Evolutionary conservation across 1,140 invertebrate genomes (phyloP), one percentile per base, ranked within the genome.

Genomic region (Coelopa frigida): DNA sequence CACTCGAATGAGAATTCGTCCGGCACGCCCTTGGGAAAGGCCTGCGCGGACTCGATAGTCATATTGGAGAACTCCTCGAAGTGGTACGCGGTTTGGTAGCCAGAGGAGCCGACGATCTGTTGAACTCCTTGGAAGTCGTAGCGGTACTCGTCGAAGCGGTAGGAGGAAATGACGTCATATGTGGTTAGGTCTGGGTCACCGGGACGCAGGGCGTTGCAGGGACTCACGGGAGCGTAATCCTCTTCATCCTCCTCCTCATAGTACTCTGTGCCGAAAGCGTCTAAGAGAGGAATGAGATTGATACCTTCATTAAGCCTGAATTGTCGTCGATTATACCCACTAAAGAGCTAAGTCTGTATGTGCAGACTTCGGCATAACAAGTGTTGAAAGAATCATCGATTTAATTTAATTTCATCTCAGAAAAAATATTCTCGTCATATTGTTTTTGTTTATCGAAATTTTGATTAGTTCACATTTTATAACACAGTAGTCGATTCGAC

Each of bases 151-250:
- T 89, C 87, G 50, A 89, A 63, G 32, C 76, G 72, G 59, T 84
- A 86, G 49, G 82, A 80, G 24, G 83, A 76, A 44, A 91, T 87
- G 24, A 90, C 80, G 65, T 91, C 87, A 53, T 85, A 84, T 1
- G 79, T 81, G 54, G 85, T 81, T 12, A 87, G 73, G 68, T 87
- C 85, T 48, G 85, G 80, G 56, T 87, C 83, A 7, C 83, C 83
- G 3, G 78, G 78, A 54, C 76, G 76, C 51, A 78, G 78, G 23
- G 78, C 72, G 0, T 77, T 76, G 53, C 84, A 87, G 0, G 82
- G 80, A 1, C 68, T 68, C 11, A 50, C 52, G 6, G 39, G 44
- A 26, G 36, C 36, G 23, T 41, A 53, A n/a, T 53, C 50, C 11
- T 46, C 46, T 3, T 50, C 31, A 12, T 52, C 42, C 38, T 51